Evolutionary conservation across 2,113 vertebrate species (phyloP), one percentile per base, ranked within the genome.

Genomic region (Oceanodroma tethys): DNA sequence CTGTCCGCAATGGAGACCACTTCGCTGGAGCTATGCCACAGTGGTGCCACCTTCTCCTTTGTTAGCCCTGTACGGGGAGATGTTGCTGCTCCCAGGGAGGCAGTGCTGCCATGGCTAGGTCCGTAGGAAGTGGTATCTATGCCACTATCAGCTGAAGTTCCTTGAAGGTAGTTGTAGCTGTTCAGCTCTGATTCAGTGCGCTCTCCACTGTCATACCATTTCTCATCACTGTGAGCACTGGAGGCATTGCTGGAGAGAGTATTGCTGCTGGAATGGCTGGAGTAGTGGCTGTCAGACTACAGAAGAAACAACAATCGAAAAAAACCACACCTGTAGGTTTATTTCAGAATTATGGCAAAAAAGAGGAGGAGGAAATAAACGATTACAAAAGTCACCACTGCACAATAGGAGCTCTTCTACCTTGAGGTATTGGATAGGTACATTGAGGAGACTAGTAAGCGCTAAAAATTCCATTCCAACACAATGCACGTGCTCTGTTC

Each of bases 181-280:
- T 98, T 99, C 81, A 99, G 98, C 84, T 99, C 99, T 0, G 99
- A 98, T 7, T 99, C 99, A 0, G 98, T 97, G 86, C 98, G 98
- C 56, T 98, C 99, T 10, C 98, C 99, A 0, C 98, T 98, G n/a
- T 99, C 99, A 3, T 99, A 99, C 99, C 99, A 99, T 17, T 99
- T 99, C 96, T 99, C 99, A 5, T 99, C 99, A 3, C 99, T 99
- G 98, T 99, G 99, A 90, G 98, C 98, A 2, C 99, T 99, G 38
- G 99, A 99, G 5, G 99, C 99, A 9, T 99, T 99, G 97, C 99
- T 99, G 98, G 99, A 99, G 25, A 99, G 99, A 8, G 99, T 99
- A 6, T 99, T 99, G 98, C 99, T 99, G 98, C 99, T 99, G 45
- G 99, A 99, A 96, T 99, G 99, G 98, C 99, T 99, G 45, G 99